Conservation (phyloP, 2,888 invertebrate genomes). For the Dysmachus trigonus region DNA sequence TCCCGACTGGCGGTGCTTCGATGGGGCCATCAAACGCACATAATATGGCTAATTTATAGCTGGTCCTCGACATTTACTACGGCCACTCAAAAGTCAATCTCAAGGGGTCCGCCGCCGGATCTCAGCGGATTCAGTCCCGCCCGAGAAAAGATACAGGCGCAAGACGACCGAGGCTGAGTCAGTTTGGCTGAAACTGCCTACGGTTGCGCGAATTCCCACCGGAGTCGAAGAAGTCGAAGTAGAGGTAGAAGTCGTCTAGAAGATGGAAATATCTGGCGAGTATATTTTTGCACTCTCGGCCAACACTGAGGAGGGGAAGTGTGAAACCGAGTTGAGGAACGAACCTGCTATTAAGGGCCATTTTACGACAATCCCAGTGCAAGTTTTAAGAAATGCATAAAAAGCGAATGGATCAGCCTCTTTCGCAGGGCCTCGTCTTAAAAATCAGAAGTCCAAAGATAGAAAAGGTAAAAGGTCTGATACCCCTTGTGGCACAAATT, state of each 20-base stretch:
- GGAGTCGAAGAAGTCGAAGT: not conserved
- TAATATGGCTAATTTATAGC: slow-evolving; percentile 48
- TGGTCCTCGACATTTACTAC: slow-evolving; percentile 45
- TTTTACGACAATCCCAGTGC: slow-evolving; percentile 40
- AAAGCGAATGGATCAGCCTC: not conserved
- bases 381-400: slow-evolving; percentile 7
- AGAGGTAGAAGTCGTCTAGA: too few relatives aligned
- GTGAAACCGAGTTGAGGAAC: slow-evolving; percentile 46
- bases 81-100: slow-evolving; percentile 37
- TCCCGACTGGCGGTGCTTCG: not conserved
- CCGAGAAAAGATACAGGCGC: not conserved
- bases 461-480: not conserved
- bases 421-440: not conserved
- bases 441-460: not conserved
- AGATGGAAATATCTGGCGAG: not conserved
- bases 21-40: slow-evolving; percentile 38
- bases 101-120: slow-evolving; percentile 6
- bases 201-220: not conserved
- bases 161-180: not conserved
- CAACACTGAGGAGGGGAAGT: slow-evolving; percentile 39
- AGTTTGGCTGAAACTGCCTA: not conserved
- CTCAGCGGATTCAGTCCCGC: not conserved
- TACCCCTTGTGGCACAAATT: not conserved
- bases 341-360: slow-evolving; percentile 39
- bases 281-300: not conserved